phyloP scores from a whole-genome alignment of 2,797 vertebrate genomes.

The Smutsia gigantea region DNA sequence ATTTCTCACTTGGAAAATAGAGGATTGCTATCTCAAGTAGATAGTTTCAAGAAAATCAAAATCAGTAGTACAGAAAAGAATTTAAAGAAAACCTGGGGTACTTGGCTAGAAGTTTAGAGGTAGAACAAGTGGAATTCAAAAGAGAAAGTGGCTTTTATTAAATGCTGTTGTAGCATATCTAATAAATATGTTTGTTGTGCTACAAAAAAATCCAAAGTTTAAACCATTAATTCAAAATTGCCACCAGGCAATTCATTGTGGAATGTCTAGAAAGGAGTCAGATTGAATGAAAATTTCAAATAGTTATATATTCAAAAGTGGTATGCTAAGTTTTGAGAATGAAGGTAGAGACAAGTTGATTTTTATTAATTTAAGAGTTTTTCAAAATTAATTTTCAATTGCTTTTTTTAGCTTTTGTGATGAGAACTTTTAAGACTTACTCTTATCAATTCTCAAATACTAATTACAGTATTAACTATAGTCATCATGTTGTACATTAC shows the following conservation, averaged over 20 bases:
- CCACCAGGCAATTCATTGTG: not conserved
- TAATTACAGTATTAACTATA: not conserved
- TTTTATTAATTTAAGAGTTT: too few species aligned
- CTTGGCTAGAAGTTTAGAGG: not conserved
- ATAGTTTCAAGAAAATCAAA: not conserved
- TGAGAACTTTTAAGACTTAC: not conserved
- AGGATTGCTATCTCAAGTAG: not conserved
- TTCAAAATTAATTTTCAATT: not conserved
- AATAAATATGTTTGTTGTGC: not conserved
- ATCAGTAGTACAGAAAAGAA: not conserved
- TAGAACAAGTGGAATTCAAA: not conserved
- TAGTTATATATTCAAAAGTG: not conserved
- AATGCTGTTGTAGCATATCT: not conserved
- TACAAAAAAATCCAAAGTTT: not conserved
- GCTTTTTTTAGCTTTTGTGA: not conserved
- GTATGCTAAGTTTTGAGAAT: not conserved
- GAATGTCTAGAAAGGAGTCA: not conserved
- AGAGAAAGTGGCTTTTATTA: not conserved
- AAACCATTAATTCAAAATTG: not conserved
- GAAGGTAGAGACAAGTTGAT: not conserved
- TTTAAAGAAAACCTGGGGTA: not conserved
- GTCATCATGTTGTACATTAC: not conserved
- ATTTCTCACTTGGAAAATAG: slow-evolving; percentile 31
- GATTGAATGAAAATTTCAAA: not conserved
- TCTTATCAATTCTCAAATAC: not conserved